Base-by-base conservation (phyloP, 2,797 vertebrate genomes). In the Lindbergichthys nudifrons region DNA sequence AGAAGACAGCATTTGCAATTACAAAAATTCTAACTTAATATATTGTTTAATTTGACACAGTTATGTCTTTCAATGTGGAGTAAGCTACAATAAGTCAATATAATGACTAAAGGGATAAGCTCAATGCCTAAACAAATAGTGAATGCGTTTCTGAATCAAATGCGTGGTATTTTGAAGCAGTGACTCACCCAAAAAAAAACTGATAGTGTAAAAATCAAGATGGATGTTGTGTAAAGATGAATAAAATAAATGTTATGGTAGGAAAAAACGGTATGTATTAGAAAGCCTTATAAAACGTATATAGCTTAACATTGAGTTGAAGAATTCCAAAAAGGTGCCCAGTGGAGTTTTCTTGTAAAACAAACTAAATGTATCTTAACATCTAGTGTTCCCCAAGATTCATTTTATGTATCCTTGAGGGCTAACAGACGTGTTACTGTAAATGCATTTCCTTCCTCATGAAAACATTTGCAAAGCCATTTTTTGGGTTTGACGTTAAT, bases 391-490 rank as follows among this genome's bases (percentile, higher is more conserved):
- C 6, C 14, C 16, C 39, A n/a, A 60, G 15, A 70, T 47, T 2
- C 14, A 57, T 13, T 3, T 3, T 12, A n/a, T 57, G 32, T 36
- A 36, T 36, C 32, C 32, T 36, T 36, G 32, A 36, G 32, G 32
- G 1, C 1, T 36, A 36, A 36, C 32, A 36, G 32, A 36, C 32
- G 8, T 36, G 32, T 26, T 26, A 26, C 26, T 26, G 26, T 26
- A 26, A 26, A 26, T 26, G 26, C 26, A 26, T 5, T 26, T 26
- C 26, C 4, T 26, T 26, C 26, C 26, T 26, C 6, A 9, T 36
- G 32, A 36, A 52, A 65, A 66, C 21, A 43, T 65, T 43, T 43
- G 21, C 23, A 45, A 43, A 53, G 15, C 8, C n/a, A n/a, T 45
- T 15, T 26, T 36, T 9, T 36, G 32, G 32, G 1, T 36, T 36